phyloP scores from a whole-genome alignment of 2,797 vertebrate species.

The Merluccius polli region DNA sequence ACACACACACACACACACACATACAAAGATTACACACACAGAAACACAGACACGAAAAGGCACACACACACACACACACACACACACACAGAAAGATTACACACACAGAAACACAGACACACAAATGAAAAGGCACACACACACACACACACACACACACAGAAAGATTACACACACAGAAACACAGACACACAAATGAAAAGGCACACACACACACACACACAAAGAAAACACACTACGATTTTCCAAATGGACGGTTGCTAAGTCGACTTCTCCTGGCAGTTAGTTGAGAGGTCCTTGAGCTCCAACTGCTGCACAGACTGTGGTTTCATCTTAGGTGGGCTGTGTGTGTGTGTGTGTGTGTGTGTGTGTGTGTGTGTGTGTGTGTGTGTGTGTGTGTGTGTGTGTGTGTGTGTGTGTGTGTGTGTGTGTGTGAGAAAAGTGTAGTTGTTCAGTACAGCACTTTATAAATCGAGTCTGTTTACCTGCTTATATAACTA shows the following conservation, averaged over 20 bases:
- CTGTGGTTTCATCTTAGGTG: background rate
- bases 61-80: background rate
- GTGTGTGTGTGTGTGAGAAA: too few relatives aligned
- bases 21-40: too few relatives aligned
- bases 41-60: background rate
- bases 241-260: background rate
- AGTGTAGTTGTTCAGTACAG: background rate
- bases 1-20: too few relatives aligned
- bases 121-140: too few relatives aligned
- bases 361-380: too few relatives aligned
- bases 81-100: too few relatives aligned
- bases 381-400: too few relatives aligned
- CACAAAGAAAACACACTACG: background rate
- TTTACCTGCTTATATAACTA: background rate
- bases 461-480: background rate
- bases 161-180: too few relatives aligned
- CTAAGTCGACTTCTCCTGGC: background rate
- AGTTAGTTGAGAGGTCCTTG: background rate
- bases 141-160: background rate
- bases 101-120: too few relatives aligned
- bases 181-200: background rate
- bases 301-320: background rate
- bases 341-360: too few relatives aligned
- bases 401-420: too few relatives aligned
- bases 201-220: too few relatives aligned